Percentiles rank a stretch among this genome's conserved stretches.
phyloP scores from a whole-genome alignment of 1,140 invertebrate species.

The Ooceraea biroi region DNA sequence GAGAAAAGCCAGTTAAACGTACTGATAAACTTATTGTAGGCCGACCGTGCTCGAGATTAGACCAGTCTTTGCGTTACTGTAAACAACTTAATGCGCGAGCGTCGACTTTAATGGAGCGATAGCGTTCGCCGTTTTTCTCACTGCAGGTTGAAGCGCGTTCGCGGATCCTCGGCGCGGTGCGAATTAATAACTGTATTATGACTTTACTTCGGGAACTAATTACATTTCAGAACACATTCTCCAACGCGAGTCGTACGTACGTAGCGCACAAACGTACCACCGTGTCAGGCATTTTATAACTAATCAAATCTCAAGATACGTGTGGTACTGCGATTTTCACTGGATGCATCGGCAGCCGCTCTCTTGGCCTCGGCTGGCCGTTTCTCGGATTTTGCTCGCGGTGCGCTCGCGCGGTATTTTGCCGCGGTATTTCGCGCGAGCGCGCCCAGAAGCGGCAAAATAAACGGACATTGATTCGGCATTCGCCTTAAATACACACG shows the following conservation, averaged over 20 bases:
- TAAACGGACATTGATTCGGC: constrained; percentile 53
- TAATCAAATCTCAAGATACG: background rate
- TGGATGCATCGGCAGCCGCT: background rate
- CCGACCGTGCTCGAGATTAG: constrained; percentile 10
- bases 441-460: constrained; percentile 44
- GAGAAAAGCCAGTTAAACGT: background rate
- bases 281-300: background rate
- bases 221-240: background rate
- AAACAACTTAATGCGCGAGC: constrained; percentile 29
- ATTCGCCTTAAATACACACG: constrained; percentile 57
- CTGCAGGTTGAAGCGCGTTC: constrained; percentile 3
- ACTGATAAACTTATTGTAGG: constrained; percentile 4
- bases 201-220: background rate
- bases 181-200: constrained; percentile 18
- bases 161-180: background rate
- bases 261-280: background rate
- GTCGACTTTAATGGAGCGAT: constrained; percentile 22
- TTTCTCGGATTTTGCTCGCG: constrained; percentile 14
- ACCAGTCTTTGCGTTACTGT: background rate
- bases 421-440: background rate
- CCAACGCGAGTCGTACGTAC: too few species aligned
- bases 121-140: constrained; percentile 23
- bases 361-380: background rate
- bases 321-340: background rate
- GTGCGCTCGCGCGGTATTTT: background rate